A percentile compares a stretch with the other conserved stretches of the same genome.
phyloP scores from a whole-genome alignment of 2,113 vertebrate genomes.

The Sapajus apella region DNA sequence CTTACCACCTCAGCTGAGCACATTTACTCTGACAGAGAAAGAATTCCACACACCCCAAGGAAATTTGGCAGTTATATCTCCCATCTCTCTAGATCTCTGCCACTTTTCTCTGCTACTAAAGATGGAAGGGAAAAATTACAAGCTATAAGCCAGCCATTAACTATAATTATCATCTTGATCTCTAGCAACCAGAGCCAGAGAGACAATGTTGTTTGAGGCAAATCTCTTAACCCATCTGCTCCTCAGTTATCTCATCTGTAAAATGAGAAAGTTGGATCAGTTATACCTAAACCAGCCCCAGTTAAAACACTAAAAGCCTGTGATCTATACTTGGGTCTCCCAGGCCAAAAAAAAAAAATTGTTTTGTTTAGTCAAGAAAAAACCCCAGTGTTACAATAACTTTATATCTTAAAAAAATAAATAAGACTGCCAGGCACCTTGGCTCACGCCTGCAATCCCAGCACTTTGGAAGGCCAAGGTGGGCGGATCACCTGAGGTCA shows the following conservation, averaged over 20 bases:
- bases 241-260: background rate
- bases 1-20: background rate
- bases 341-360: too few species aligned
- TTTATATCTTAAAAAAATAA: too few species aligned
- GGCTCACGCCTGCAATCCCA: too few species aligned
- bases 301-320: background rate
- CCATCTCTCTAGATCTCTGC: background rate
- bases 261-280: background rate
- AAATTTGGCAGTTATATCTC: background rate
- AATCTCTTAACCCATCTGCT: background rate
- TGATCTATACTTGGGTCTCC: background rate
- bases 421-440: background rate
- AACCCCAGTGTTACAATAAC: too few species aligned
- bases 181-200: background rate
- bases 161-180: background rate
- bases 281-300: background rate
- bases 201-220: background rate
- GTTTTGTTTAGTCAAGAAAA: too few species aligned
- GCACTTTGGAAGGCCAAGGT: too few species aligned
- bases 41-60: background rate
- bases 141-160: background rate
- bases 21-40: background rate
- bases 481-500: too few species aligned
- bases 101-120: background rate
- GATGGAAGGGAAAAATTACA: background rate